Evolutionary conservation across 2,888 invertebrate species (phyloP), one percentile per base, ranked within the genome.

Genomic region (Sycophila texana): DNA sequence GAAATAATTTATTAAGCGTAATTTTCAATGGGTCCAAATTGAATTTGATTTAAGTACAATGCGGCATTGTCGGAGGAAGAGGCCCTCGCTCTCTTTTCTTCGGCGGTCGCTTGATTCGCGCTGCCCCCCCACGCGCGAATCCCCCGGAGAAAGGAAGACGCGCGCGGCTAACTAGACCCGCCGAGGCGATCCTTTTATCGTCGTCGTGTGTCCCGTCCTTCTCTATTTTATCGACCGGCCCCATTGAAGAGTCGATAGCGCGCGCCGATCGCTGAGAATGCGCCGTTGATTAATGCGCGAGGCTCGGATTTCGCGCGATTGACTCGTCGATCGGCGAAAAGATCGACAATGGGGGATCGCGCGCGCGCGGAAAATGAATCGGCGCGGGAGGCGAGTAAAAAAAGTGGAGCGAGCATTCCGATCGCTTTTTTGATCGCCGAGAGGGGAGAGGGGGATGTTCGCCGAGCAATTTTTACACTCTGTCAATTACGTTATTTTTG

Each of bases 1-100:
- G 86, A 89, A 89, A 90, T 89, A 90, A 90, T 90, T 89, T 90
- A 90, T 90, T 90, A 89, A 89, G 88, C 88, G 88, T 90, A 90
- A 90, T 90, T 90, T 90, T 89, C 89, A 90, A 90, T 89, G 89
- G 89, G 80, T 86, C 89, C 89, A 90, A 90, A 90, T 90, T 90
- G 90, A 90, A 90, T 90, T 89, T 90, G 90, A 90, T 90, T 90
- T 89, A 90, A 90, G 88, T 87, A 90, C 89, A 90, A 90, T 89
- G 86, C 86, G 76, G 84, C 85, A 89, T 90, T 90, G 51, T 3
- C 77, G 82, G 47, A 89, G 88, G 84, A 63, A 84, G 82, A 84
- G 73, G 70, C 61, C 26, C 26, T 26, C 26, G 26, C 39, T 39
- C 39, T 39, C 39, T 39, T 39, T 39, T 39, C 39, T 39, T 39